Evolutionary conservation across 2,888 invertebrate genomes (phyloP), one percentile per base, ranked within the genome.

Genomic region (Leucoma salicis): DNA sequence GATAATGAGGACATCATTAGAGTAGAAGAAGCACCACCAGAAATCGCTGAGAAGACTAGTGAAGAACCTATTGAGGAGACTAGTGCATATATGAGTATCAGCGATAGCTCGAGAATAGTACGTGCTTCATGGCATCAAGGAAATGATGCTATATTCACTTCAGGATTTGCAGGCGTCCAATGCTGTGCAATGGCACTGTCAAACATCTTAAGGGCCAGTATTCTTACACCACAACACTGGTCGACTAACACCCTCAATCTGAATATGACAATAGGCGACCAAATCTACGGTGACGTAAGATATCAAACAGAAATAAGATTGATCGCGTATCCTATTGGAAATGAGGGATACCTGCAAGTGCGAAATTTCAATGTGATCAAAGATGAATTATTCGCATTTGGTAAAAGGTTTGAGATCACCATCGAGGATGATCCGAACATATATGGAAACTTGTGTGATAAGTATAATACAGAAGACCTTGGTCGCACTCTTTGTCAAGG

Each of bases 121-220:
- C 57, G 60, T 29, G 62, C 55, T 41, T 62, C 60, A 42, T 63
- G 58, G 47, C 49, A 66, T 63, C 67, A 63, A 57, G 59, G 44
- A 1, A 49, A 63, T 36, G 33, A 49, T 32, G 14, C 11, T 11
- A 36, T 62, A 32, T 64, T 65, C 28, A 49, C 38, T 31, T 53
- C 61, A 36, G 42, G 41, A 31, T 53, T 31, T 53, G 49, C 51
- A 33, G 61, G 60, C 10, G 39, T 39, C 25, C 62, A 63, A 51
- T 63, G 63, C 41, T 53, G 49, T 58, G 58, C 59, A 1, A 64
- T 61, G 56, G 55, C 42, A 18, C 36, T 58, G 15, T 52, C 57
- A 24, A 59, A 57, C 38, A 49, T 43, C 35, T 15, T 57, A 47
- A 32, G 35, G 49, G 41, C 41, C 39, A 35, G 46, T 46, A 31